Evolutionary conservation across 2,797 vertebrate genomes (phyloP).

Genomic region (Bothrops alternatus): DNA sequence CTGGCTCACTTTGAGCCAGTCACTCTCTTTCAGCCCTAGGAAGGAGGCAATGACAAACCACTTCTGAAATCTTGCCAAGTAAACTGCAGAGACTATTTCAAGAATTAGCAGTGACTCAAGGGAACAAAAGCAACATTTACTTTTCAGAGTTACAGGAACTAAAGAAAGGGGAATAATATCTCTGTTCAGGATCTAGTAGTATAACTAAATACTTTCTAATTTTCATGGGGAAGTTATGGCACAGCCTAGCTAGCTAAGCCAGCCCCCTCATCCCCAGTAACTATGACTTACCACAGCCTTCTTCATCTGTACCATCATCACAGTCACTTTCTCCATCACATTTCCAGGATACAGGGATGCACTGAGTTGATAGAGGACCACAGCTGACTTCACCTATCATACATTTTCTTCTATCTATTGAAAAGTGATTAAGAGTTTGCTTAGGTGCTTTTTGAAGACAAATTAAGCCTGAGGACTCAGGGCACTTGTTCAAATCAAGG

Average conservation of each 20-base stretch:
- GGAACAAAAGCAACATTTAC: not conserved
- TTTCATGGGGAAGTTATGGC: not conserved
- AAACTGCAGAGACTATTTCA: not conserved
- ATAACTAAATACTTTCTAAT: not conserved
- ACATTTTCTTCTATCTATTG: constrained; percentile 90
- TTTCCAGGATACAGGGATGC: constrained; percentile 92
- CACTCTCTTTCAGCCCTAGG: not conserved
- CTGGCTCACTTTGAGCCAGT: not conserved
- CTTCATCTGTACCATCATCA: constrained; percentile 90
- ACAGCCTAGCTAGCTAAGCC: constrained; percentile 49
- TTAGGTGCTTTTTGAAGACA: not conserved
- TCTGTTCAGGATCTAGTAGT: not conserved
- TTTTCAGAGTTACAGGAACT: not conserved
- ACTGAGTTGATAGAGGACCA: constrained; percentile 86
- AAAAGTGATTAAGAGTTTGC: not conserved
- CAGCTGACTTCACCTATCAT: constrained; percentile 92
- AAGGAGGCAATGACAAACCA: not conserved
- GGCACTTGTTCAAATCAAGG: not conserved
- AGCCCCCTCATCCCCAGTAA: constrained; percentile 33
- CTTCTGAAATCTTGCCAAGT: not conserved
- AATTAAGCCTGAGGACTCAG: not conserved
- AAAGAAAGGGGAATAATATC: not conserved
- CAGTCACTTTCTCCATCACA: constrained; percentile 97
- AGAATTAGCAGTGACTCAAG: not conserved
- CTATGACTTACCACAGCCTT: constrained; percentile 87